Evolutionary conservation across 2,113 vertebrate genomes (phyloP).

Genomic region (Tamias sibiricus): DNA sequence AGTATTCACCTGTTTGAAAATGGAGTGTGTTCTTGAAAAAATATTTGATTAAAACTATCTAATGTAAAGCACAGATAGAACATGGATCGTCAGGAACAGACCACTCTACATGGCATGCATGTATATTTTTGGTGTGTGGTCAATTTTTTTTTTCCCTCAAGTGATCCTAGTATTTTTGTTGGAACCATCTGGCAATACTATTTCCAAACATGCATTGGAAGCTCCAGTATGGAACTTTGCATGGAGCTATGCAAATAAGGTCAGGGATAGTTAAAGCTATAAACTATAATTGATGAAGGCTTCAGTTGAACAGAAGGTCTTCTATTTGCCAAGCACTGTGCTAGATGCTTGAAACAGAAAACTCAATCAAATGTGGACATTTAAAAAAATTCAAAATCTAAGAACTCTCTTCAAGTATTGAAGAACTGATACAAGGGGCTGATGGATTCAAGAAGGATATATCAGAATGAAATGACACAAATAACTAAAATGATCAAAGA

Average conservation of each 20-base stretch:
- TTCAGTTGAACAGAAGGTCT: constrained; percentile 70
- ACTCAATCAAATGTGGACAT: constrained; percentile 44
- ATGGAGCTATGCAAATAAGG: constrained; percentile 74
- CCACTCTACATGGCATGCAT: background rate
- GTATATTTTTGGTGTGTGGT: constrained; percentile 65
- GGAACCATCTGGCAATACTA: constrained; percentile 70
- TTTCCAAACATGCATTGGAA: constrained; percentile 69
- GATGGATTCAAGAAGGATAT: background rate
- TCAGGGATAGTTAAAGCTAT: constrained; percentile 70
- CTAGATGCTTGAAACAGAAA: constrained; percentile 65
- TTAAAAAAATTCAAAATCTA: constrained; percentile 32
- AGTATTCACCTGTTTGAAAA: constrained; percentile 46
- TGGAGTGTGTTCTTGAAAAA: constrained; percentile 49
- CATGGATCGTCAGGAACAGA: constrained; percentile 51
- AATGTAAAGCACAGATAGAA: constrained; percentile 44
- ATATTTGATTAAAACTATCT: constrained; percentile 45
- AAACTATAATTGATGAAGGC: constrained; percentile 70
- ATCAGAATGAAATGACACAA: background rate
- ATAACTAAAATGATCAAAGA: background rate
- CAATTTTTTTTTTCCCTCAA: constrained; percentile 55
- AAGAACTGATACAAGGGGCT: background rate
- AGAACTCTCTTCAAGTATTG: constrained; percentile 35
- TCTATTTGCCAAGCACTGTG: constrained; percentile 67
- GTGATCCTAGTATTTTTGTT: constrained; percentile 66
- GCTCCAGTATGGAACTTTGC: constrained; percentile 47